Evolutionary conservation across 2,888 invertebrate genomes (phyloP), one percentile per base, ranked within the genome.

Genomic region (Notodonta dromedarius): DNA sequence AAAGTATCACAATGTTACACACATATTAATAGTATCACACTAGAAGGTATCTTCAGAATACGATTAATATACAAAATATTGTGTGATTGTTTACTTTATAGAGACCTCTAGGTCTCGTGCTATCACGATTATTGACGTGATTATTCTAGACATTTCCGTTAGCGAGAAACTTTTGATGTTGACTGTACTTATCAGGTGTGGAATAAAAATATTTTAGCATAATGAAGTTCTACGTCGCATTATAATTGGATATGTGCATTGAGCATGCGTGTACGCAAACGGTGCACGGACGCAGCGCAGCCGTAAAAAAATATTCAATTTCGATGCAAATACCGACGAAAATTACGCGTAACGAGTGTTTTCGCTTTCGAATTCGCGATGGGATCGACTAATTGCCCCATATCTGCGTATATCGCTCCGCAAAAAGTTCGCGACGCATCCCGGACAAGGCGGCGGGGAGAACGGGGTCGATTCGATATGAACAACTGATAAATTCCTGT

Each of bases 401-500:
- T 88, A 86, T 87, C 85, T 78, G 73, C 70, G 67, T 75, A 24
- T 24, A 86, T 84, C 82, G 62, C 74, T 70, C 75, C 77, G 67
- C 71, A 88, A 92, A 91, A 92, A 93, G 82, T 85, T 88, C 86
- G 86, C 84, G 83, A 78, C 78, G 84, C 88, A 83, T 91, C 92
- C 90, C 71, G 76, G 16, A 40, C 14, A 16, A 14, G 40, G 44
- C 56, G 40, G 42, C 44, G 24, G 56, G 55, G n/a, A 67, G 65
- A 65, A 71, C 63, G 74, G 75, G 67, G 65, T 66, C 54, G 57
- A 62, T 66, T 61, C 70, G 85, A 83, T 85, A 77, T 74, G 76
- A 67, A 72, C 87, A 84, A 87, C 80, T 81, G 65, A 63, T 67
- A 66, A 69, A 59, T 58, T 64, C 61, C 69, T 60, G 80, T 76